phyloP scores from a whole-genome alignment of 1,140 invertebrate genomes.

The Anastatus disparis region DNA sequence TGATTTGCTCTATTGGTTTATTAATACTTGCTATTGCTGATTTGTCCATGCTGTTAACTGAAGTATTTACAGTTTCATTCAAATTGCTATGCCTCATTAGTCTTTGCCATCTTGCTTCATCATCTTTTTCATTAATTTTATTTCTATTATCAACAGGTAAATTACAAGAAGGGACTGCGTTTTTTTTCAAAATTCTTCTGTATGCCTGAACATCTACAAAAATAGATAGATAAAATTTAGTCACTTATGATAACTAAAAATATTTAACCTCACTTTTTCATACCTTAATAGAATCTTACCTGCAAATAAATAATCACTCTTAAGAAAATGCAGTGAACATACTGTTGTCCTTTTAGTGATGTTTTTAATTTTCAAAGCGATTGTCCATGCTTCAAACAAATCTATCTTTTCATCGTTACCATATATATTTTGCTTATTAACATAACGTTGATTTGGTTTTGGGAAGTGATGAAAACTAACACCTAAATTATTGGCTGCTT shows the following conservation, averaged over 20 bases:
- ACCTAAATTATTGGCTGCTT: too few species aligned
- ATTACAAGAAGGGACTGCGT: neutral
- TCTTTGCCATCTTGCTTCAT: neutral
- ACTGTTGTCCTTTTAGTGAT: neutral
- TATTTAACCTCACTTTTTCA: neutral
- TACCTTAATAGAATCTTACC: neutral
- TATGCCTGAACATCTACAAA: neutral
- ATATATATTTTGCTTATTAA: neutral
- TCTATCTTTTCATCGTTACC: neutral
- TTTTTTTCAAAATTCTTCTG: neutral
- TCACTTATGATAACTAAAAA: neutral
- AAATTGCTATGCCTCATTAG: neutral
- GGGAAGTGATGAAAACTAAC: too few species aligned
- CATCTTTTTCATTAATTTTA: neutral
- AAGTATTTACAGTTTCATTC: neutral
- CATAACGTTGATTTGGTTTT: neutral
- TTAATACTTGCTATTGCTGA: neutral
- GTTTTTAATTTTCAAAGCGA: neutral
- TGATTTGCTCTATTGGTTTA: too few species aligned
- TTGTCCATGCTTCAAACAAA: neutral
- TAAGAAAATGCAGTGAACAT: neutral
- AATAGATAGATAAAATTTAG: neutral
- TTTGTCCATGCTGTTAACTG: neutral
- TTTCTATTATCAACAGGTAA: neutral
- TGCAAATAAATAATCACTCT: slow-evolving; percentile 2